A percentile compares a stretch with the other conserved stretches of the same genome.
phyloP scores from a whole-genome alignment of 37 sponge, comb jelly and placozoan species.

The Amphimedon queenslandica region DNA sequence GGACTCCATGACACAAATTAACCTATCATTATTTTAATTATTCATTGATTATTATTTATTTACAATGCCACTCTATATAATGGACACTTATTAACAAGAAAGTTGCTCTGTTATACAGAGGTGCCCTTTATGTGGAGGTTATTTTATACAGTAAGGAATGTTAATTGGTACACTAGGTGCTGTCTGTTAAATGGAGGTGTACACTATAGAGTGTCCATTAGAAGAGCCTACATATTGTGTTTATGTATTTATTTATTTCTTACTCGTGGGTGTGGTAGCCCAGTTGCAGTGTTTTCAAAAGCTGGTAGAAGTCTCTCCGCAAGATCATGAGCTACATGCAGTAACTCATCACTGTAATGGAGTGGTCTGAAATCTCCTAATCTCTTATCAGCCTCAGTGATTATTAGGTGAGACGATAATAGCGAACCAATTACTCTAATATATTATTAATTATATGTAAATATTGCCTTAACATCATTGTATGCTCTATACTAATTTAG shows the following conservation, averaged over 20 bases:
- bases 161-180: no score
- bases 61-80: no score
- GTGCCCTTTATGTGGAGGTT: no score
- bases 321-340: constrained; percentile 82
- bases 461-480: no score
- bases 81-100: no score
- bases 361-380: constrained; percentile 67
- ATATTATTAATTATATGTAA: background rate
- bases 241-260: background rate
- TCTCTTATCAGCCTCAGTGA: constrained; percentile 55
- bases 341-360: constrained; percentile 73
- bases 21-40: no score
- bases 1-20: constrained; percentile 74
- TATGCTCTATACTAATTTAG: no score
- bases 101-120: no score
- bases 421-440: constrained; percentile 84
- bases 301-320: constrained; percentile 80
- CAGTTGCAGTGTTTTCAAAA: constrained; percentile 83
- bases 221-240: background rate
- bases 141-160: no score
- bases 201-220: no score
- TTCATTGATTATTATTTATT: no score
- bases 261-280: constrained; percentile 86
- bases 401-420: constrained; percentile 85
- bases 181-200: no score